Percentiles rank a stretch among this genome's conserved stretches.
phyloP scores from a whole-genome alignment of 64 coral and sea anemone genomes.

The Anthopleura sola region DNA sequence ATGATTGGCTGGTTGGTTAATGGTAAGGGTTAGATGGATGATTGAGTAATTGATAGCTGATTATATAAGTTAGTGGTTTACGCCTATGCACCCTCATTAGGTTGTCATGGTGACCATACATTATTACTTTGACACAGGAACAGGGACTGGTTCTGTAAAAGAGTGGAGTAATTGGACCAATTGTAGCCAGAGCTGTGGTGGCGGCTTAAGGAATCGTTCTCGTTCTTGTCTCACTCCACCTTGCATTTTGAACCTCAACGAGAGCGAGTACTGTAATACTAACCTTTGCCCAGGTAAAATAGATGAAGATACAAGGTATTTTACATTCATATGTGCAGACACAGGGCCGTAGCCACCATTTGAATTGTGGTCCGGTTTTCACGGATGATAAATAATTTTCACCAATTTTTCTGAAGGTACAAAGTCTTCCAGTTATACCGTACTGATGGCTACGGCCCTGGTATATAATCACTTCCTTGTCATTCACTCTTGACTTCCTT shows the following conservation, averaged over 20 bases:
- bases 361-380: too few species aligned
- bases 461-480: too few species aligned
- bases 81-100: too few species aligned
- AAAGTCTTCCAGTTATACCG: too few species aligned
- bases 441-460: too few species aligned
- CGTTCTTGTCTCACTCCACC: background rate
- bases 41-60: too few species aligned
- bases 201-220: background rate
- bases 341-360: background rate
- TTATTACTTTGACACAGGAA: background rate
- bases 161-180: background rate
- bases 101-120: background rate
- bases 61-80: too few species aligned
- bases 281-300: background rate
- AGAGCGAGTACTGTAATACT: background rate
- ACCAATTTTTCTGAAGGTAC: too few species aligned
- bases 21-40: too few species aligned
- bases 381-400: too few species aligned
- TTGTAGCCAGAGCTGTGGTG: conserved; percentile 6
- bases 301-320: background rate
- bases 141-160: background rate
- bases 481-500: too few species aligned
- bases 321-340: background rate
- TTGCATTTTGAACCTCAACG: background rate
- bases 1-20: too few species aligned